Evolutionary conservation across 2,113 vertebrate genomes (phyloP).

Genomic region (Pardalotus punctatus): DNA sequence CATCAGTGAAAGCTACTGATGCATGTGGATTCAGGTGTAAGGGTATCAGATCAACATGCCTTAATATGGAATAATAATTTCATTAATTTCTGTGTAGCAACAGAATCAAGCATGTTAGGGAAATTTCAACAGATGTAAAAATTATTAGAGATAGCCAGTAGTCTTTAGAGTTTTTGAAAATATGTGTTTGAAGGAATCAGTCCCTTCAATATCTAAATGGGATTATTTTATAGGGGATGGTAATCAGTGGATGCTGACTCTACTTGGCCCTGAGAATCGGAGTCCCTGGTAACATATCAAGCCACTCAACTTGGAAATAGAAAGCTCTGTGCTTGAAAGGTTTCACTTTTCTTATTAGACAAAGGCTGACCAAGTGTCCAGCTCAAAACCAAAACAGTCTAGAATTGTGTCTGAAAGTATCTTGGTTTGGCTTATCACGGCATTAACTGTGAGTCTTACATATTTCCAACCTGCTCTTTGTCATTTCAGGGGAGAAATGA

Average conservation of each 20-base stretch:
- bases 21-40: background rate
- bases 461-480: background rate
- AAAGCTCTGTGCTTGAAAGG: background rate
- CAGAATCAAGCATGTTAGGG: background rate
- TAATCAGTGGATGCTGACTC: background rate
- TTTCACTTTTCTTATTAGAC: background rate
- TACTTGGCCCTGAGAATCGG: background rate
- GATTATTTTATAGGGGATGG: background rate
- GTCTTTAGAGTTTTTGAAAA: background rate
- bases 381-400: background rate
- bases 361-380: background rate
- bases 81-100: background rate
- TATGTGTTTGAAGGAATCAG: background rate
- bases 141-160: background rate
- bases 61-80: background rate
- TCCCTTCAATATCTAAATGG: background rate
- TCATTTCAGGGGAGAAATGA: conserved; percentile 53
- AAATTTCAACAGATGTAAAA: background rate
- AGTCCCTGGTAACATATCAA: background rate
- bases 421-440: background rate
- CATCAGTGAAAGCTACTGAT: background rate
- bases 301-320: background rate
- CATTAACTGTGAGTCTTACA: background rate
- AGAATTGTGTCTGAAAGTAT: background rate
- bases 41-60: background rate